Conservation (phyloP, 2,888 invertebrate species). For the Tolmerus cingulatus region DNA sequence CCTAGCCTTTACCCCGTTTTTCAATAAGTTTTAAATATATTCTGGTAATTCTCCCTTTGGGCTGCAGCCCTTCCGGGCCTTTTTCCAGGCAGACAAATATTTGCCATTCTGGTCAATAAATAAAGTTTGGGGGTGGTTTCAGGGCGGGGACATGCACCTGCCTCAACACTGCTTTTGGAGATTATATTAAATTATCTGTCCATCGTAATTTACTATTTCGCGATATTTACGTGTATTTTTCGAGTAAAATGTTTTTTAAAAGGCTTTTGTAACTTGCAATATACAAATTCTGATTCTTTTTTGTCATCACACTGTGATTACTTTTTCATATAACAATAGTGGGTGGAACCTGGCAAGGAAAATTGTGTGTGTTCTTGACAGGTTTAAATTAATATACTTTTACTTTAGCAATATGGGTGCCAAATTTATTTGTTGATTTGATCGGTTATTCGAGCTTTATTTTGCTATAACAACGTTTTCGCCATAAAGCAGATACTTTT, state of each 20-base stretch:
- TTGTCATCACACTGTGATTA: background rate
- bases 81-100: background rate
- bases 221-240: background rate
- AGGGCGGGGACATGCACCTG: background rate
- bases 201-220: conserved; percentile 19
- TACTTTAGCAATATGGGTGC: background rate
- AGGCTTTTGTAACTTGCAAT: background rate
- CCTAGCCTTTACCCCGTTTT: background rate
- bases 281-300: background rate
- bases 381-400: background rate
- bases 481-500: background rate
- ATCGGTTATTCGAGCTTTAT: background rate
- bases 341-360: background rate
- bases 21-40: conserved; percentile 17
- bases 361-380: background rate
- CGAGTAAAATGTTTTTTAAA: background rate
- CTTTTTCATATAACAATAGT: background rate
- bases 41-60: background rate
- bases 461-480: background rate
- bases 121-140: background rate
- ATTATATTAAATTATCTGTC: conserved; percentile 32
- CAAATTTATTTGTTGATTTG: background rate
- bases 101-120: conserved; percentile 23
- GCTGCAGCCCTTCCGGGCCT: background rate
- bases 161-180: background rate